Evolutionary conservation across 1,140 invertebrate species (phyloP).

Genomic region (Cherax destructor): DNA sequence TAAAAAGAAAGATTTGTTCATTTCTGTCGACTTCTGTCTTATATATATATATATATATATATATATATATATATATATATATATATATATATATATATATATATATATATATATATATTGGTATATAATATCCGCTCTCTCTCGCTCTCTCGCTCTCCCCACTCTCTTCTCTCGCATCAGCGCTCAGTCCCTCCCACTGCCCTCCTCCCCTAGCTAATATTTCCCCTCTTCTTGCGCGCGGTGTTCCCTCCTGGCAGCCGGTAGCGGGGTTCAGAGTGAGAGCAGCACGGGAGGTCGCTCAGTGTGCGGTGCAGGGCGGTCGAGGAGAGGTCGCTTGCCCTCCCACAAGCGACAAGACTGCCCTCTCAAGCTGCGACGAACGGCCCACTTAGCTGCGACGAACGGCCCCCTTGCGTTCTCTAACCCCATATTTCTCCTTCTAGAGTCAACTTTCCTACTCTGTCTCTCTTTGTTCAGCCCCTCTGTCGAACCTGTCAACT

Average conservation of each 20-base stretch:
- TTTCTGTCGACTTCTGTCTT: not conserved
- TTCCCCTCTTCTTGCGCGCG: constrained; percentile 24
- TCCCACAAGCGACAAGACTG: not conserved
- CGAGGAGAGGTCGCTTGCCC: constrained; percentile 24
- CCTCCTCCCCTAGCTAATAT: constrained; percentile 8
- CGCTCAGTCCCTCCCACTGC: constrained; percentile 19
- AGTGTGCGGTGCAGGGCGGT: constrained; percentile 31
- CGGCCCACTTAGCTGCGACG: not conserved
- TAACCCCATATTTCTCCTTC: too few relatives aligned
- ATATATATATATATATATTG: too few relatives aligned
- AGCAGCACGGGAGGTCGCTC: constrained; percentile 24
- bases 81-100: not conserved
- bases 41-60: not conserved
- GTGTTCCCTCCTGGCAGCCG: constrained; percentile 7
- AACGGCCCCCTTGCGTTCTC: not conserved
- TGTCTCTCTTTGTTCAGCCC: not conserved
- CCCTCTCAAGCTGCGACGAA: not conserved
- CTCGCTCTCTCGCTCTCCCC: not conserved
- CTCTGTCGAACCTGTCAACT: not conserved
- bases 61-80: not conserved
- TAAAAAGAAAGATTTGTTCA: too few relatives aligned
- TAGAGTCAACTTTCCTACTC: not conserved
- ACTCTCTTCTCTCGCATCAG: not conserved
- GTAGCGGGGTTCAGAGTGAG: constrained; percentile 5
- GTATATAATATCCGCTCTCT: not conserved